Conservation (phyloP, 2,113 vertebrate species). For the Capreolus pygargus region DNA sequence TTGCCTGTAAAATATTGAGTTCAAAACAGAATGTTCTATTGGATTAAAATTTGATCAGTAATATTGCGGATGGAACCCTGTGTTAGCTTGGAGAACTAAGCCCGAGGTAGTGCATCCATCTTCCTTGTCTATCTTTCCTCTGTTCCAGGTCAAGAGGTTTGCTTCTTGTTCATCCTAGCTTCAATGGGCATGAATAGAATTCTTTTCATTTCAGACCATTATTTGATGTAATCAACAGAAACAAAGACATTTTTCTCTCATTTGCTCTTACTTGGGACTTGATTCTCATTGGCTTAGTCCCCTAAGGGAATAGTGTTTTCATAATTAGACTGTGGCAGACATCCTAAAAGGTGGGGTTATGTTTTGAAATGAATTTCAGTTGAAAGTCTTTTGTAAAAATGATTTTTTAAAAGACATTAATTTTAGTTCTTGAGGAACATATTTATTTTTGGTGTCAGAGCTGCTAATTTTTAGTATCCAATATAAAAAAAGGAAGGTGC, state of each 20-base stretch:
- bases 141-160: conserved; percentile 32
- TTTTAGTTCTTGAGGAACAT: conserved; percentile 37
- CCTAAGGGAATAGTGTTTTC: background rate
- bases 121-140: background rate
- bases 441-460: conserved; percentile 38
- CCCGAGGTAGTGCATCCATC: background rate
- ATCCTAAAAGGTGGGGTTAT: background rate
- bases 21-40: background rate
- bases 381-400: conserved; percentile 14
- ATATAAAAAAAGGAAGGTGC: conserved; percentile 4
- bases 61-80: background rate
- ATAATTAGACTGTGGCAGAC: conserved; percentile 49
- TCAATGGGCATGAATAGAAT: conserved; percentile 32
- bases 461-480: conserved; percentile 31
- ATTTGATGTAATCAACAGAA: conserved; percentile 52
- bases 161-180: conserved; percentile 36
- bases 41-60: background rate
- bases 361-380: conserved; percentile 32
- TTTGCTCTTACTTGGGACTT: conserved; percentile 50
- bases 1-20: background rate
- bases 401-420: background rate
- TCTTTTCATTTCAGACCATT: conserved; percentile 51
- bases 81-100: background rate
- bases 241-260: conserved; percentile 45
- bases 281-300: conserved; percentile 38